phyloP scores from a whole-genome alignment of 2,113 vertebrate species.

The Cervus canadensis region DNA sequence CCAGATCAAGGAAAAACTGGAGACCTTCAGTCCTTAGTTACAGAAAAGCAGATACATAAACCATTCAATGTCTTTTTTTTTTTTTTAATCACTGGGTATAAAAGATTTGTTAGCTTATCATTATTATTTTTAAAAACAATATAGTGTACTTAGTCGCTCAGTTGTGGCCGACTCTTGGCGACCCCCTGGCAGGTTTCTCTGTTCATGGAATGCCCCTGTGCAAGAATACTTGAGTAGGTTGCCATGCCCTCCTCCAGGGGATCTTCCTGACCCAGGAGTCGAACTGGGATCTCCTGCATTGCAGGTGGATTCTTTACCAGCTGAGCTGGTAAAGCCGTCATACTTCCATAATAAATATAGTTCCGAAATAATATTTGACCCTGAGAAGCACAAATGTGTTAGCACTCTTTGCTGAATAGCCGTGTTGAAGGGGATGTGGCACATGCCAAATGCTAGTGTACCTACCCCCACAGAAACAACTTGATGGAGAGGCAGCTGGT shows the following conservation, averaged over 20 bases:
- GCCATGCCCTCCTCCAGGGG: not conserved
- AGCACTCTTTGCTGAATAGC: not conserved
- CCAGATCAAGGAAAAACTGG: not conserved
- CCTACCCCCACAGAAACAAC: not conserved
- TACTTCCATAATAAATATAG: not conserved
- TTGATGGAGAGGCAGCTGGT: not conserved
- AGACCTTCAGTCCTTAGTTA: not conserved
- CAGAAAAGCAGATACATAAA: not conserved
- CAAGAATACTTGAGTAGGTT: not conserved
- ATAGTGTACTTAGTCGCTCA: not conserved
- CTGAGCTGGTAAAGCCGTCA: not conserved
- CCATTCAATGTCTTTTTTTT: not conserved
- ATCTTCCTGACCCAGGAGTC: not conserved
- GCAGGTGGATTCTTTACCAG: not conserved
- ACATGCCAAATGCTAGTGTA: too few relatives aligned
- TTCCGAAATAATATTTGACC: not conserved
- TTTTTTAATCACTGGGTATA: not conserved
- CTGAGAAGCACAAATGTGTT: not conserved
- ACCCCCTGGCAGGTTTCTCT: not conserved
- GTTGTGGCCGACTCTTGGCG: rapidly evolving
- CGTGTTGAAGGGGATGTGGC: not conserved
- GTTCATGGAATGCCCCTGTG: not conserved
- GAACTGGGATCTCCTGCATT: not conserved
- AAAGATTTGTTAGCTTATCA: not conserved
- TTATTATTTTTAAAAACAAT: not conserved